Evolutionary conservation across 1,140 invertebrate genomes (phyloP), one percentile per base, ranked within the genome.

Genomic region (Lithobius niger): DNA sequence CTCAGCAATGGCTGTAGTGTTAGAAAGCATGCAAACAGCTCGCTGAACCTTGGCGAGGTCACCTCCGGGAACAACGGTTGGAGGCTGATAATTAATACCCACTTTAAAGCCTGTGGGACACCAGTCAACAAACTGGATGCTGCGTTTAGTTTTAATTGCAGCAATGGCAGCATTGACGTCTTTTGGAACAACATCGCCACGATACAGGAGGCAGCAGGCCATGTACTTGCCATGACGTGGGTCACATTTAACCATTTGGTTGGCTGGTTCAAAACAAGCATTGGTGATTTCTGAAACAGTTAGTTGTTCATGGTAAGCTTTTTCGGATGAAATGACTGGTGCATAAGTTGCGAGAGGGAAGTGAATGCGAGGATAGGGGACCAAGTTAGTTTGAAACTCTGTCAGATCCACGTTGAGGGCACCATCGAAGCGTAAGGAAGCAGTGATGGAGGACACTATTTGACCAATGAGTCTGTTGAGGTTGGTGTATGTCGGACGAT

Each of bases 221-320:
- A 91, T 89, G 77, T 88, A 91, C 67, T 91, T 90, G 58, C 87
- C 88, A 69, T 86, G 82, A 62, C 86, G 77, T 10, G 88, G 87
- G 68, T 90, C 86, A 69, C 87, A 90, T 70, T 90, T 91, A n/a
- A 91, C 86, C 88, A 91, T 89, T 76, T 90, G 87, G 74, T 88
- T 91, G 63, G 82, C 80, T 31, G 86, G 83, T 69, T 90, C 86
- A 71, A 91, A 91, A 70, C 85, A 88, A n/a, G 84, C 82, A 68
- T 83, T 88, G 64, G 88, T 91, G 65, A 91, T 89, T 68, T 91
- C 87, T 27, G 82, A 79, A n/a, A 91, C 82, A 6, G 81, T 82
- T 57, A 86, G 71, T 64, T 83, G 80, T 67, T 88, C 84, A 68
- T 88, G 84, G 74, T 86, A 85, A n/a, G 86, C 85, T 72, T 87